A percentile compares a stretch with the other conserved stretches of the same genome.
These are phyloP conservation scores for Himalopsyche anomala DNA, from an alignment of 2,888 invertebrate species.

Conservation along the genomic window DNA sequence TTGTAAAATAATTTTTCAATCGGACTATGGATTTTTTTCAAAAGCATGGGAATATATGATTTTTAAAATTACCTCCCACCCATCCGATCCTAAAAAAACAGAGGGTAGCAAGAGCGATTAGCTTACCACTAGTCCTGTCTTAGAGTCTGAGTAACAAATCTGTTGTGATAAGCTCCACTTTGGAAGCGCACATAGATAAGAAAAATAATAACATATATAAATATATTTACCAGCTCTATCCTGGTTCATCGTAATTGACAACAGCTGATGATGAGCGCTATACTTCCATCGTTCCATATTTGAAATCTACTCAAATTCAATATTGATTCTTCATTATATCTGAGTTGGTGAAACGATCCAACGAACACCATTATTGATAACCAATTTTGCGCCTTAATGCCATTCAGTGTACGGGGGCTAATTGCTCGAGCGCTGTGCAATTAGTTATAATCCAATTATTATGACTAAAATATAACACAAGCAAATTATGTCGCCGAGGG, in stretches of 20 bases:
- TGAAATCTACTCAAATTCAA: conserved; percentile 3
- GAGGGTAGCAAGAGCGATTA: too few species aligned
- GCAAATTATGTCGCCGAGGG: conserved; percentile 62
- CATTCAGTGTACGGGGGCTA: conserved; percentile 48
- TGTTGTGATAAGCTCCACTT: too few species aligned
- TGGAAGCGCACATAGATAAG: too few species aligned
- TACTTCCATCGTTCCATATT: not conserved
- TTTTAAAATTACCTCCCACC: too few species aligned
- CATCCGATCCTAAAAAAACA: too few species aligned
- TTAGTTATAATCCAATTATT: conserved; percentile 62
- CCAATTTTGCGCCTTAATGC: conserved; percentile 57
- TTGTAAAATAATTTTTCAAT: too few species aligned
- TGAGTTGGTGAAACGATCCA: conserved; percentile 56
- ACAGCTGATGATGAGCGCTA: not conserved
- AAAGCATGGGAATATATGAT: too few species aligned
- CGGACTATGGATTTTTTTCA: too few species aligned
- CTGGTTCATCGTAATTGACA: not conserved
- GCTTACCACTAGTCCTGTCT: too few species aligned
- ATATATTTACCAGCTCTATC: too few species aligned
- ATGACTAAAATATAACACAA: conserved; percentile 61
- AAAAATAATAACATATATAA: too few species aligned
- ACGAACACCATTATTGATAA: conserved; percentile 53
- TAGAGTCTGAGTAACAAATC: too few species aligned
- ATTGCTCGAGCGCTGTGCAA: conserved; percentile 55
- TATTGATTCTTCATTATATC: conserved; percentile 13